Conservation (phyloP, 2,113 vertebrate genomes). For the Bujurquina vittata region DNA sequence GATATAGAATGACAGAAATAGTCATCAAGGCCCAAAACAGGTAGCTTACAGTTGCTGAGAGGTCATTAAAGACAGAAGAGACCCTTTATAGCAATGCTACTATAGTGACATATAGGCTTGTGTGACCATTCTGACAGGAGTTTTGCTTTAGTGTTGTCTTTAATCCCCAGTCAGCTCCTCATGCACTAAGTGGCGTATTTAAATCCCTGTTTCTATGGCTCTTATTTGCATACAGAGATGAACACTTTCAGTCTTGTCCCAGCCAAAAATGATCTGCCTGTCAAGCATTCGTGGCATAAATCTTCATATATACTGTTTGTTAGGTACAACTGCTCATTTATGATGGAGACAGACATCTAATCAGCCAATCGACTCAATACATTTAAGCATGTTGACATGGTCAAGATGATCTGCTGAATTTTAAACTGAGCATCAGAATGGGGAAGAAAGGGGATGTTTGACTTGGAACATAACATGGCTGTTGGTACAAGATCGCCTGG, state of each 20-base stretch:
- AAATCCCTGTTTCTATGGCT: neutral
- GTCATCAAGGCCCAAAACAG: neutral
- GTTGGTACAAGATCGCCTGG: too few relatives aligned
- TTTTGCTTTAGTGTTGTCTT: neutral
- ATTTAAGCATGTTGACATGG: neutral
- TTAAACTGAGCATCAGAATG: too few relatives aligned
- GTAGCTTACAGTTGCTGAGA: neutral
- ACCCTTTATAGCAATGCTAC: neutral
- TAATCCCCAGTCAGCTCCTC: slow-evolving; percentile 3
- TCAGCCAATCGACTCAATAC: neutral
- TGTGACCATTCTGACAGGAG: neutral
- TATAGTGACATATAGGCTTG: neutral
- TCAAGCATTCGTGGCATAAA: neutral
- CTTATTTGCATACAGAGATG: slow-evolving; percentile 2
- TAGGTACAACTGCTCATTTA: neutral
- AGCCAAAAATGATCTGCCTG: neutral
- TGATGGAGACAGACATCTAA: too few relatives aligned
- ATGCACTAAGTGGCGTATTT: neutral
- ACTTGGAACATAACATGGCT: too few relatives aligned
- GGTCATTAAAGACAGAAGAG: neutral
- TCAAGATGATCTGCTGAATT: too few relatives aligned
- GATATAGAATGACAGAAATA: neutral
- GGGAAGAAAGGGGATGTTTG: too few relatives aligned
- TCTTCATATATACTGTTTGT: too few relatives aligned
- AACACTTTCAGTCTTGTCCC: neutral